Percentiles rank a stretch among this genome's conserved stretches.
These are phyloP conservation scores for Austrofundulus limnaeus DNA, from an alignment of 2,113 vertebrate genomes.

Conservation along the genomic window DNA sequence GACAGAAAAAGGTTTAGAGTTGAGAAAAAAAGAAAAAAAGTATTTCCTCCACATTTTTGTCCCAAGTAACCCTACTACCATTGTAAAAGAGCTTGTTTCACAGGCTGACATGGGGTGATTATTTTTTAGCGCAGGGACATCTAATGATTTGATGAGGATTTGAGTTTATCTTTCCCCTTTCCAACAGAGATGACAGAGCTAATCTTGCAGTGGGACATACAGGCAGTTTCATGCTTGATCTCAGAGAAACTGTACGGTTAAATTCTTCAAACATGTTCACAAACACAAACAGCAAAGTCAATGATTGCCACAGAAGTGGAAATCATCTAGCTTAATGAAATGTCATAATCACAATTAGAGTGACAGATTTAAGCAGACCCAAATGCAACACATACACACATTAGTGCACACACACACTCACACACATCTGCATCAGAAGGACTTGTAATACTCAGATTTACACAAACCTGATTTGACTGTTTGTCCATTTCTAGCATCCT, in stretches of 20 bases:
- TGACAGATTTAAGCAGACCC: constrained; percentile 21
- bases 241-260: constrained; percentile 2
- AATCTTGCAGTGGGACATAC: constrained; percentile 32
- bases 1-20: too few relatives aligned
- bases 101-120: constrained; percentile 19
- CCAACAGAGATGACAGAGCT: constrained; percentile 30
- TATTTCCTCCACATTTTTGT: too few relatives aligned
- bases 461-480: constrained; percentile 4
- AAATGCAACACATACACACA: constrained; percentile 1
- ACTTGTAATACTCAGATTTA: constrained; percentile 3
- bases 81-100: background rate
- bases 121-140: constrained; percentile 40
- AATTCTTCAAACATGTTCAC: constrained; percentile 6
- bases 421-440: constrained; percentile 15
- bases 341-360: constrained; percentile 47
- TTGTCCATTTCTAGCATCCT: constrained; percentile 3
- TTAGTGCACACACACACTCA: constrained; percentile 4
- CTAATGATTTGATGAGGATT: constrained; percentile 51
- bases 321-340: constrained; percentile 46
- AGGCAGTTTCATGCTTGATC: constrained; percentile 25
- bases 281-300: constrained; percentile 7
- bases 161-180: constrained; percentile 26
- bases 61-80: background rate
- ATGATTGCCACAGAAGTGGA: constrained; percentile 32
- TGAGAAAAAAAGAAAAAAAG: too few relatives aligned